Conservation (phyloP, 2,888 invertebrate species). For the Clistopyga incitator region DNA sequence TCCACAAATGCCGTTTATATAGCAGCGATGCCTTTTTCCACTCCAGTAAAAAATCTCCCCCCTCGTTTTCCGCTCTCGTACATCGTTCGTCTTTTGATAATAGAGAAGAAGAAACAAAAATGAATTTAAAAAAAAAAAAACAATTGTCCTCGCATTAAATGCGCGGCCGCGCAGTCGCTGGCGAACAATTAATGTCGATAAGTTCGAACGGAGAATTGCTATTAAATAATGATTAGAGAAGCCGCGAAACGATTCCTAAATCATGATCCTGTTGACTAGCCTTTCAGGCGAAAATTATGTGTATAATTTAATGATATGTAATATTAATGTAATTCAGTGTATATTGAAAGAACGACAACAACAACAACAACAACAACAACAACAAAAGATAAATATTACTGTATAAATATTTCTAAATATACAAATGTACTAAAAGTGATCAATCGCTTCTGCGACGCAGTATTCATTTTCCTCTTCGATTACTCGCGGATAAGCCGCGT, state of each 20-base stretch:
- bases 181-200: slow-evolving; percentile 7
- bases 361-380: slow-evolving; percentile 46
- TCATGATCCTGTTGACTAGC: slow-evolving; percentile 74
- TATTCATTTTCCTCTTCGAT: not conserved
- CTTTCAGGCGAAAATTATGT: slow-evolving; percentile 76
- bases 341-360: slow-evolving; percentile 75
- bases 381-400: slow-evolving; percentile 72
- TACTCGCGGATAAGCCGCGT: not conserved
- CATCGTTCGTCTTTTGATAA: slow-evolving; percentile 63
- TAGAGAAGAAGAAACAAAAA: slow-evolving; percentile 45
- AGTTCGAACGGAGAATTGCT: not conserved
- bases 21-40: slow-evolving; percentile 43
- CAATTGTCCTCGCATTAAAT: slow-evolving; percentile 50
- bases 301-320: slow-evolving; percentile 79
- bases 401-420: slow-evolving; percentile 83
- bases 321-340: slow-evolving; percentile 82
- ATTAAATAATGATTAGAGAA: slow-evolving; percentile 69
- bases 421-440: slow-evolving; percentile 76
- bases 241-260: slow-evolving; percentile 74
- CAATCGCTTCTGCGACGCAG: not conserved
- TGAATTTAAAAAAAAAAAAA: too few relatives aligned
- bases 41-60: slow-evolving; percentile 23
- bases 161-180: slow-evolving; percentile 33
- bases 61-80: slow-evolving; percentile 58
- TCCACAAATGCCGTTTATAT: slow-evolving; percentile 40